Evolutionary conservation across 2,113 vertebrate species (phyloP).

Genomic region (Poecile atricapillus): DNA sequence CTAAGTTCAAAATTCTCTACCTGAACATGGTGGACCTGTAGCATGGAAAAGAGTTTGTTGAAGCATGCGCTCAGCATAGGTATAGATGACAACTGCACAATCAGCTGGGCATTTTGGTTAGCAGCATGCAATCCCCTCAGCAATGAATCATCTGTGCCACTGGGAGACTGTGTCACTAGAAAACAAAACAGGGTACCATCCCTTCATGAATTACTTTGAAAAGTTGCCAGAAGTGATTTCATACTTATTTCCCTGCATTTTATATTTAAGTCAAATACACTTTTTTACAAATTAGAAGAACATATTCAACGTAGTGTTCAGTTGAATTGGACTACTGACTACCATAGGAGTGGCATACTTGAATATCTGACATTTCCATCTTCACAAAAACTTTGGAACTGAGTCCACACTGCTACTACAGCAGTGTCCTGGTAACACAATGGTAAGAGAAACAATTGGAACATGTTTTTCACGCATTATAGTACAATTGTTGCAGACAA

Average conservation of each 20-base stretch:
- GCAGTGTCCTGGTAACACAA: not conserved
- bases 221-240: not conserved
- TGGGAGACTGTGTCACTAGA: constrained; percentile 86
- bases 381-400: not conserved
- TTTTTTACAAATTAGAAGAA: not conserved
- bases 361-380: not conserved
- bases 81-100: constrained; percentile 90
- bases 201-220: not conserved
- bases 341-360: not conserved
- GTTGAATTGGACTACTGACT: not conserved
- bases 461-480: not conserved
- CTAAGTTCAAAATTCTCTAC: constrained; percentile 61
- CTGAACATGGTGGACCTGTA: constrained; percentile 98
- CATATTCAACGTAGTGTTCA: not conserved
- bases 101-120: constrained; percentile 76
- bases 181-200: not conserved
- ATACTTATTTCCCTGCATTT: not conserved
- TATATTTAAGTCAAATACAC: not conserved
- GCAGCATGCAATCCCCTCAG: constrained; percentile 86
- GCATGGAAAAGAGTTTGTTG: constrained; percentile 98
- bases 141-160: constrained; percentile 94
- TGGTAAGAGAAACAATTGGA: not conserved
- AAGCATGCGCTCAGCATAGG: constrained; percentile 96
- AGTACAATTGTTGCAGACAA: not conserved
- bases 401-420: not conserved